Base-by-base conservation (phyloP, 1,140 invertebrate species). In the Amphibalanus amphitrite region DNA sequence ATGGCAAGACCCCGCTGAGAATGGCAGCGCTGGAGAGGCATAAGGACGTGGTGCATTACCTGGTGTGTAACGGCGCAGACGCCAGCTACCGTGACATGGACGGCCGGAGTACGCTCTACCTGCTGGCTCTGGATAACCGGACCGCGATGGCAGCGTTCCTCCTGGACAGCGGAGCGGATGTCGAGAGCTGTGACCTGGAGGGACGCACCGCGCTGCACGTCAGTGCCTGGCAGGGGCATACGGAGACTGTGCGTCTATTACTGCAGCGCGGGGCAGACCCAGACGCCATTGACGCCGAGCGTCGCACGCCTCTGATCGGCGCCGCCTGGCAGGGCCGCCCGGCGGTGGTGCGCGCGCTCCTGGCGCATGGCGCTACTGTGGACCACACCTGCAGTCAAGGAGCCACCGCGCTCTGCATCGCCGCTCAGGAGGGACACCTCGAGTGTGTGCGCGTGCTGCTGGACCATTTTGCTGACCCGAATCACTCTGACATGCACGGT, bases 311-410 rank as follows among this genome's bases (percentile, higher is more conserved):
- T 8, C 79, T 97, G 72, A 93, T 96, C 81, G 93, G 91, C 26
- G 93, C 93, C n/a, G 90, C 92, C 69, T 97, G 93, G 93, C 91
- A 95, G 79, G 94, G 94, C 15, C 91, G 95, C 76, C 86, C 87
- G 29, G 85, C 87, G 70, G 90, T 93, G 59, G 92, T 97, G 67
- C 84, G 88, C 70, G 81, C 95, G 59, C 81, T 97, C 17, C 81
- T 95, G 25, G 86, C 89, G 77, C 85, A 87, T 75, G 88, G 89
- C 8, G 82, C 93, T 0, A 82, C 84, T 72, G 90, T 93, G 25
- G 89, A 95, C 82, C 92, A 95, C 77, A 90, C 91, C 15, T 97
- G 94, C 78, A 94, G 93, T 79, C 81, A 83, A 73, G 94, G 94
- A 40, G 94, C 94, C 47, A 97, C 94, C 69, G 92, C 93, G 59